phyloP scores from a whole-genome alignment of 1,140 invertebrate species.

The Lethocerus indicus region DNA sequence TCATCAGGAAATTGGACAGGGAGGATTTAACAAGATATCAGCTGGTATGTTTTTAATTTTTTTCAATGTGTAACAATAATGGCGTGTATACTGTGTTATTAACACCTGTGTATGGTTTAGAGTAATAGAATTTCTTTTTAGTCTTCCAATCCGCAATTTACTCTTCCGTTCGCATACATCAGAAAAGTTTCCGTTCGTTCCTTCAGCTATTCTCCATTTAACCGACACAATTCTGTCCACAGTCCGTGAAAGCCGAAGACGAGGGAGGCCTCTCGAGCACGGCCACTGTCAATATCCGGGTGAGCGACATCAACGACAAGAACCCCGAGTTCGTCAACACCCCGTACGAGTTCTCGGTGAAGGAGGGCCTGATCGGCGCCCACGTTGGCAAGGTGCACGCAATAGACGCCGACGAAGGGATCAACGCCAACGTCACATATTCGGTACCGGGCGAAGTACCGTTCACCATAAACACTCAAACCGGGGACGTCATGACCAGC shows the following conservation, averaged over 20 bases:
- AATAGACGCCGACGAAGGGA: slow-evolving; percentile 60
- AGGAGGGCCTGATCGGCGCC: slow-evolving; percentile 53
- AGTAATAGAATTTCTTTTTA: too few species aligned
- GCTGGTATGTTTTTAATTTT: slow-evolving; percentile 39
- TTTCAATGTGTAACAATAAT: too few species aligned
- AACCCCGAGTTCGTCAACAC: slow-evolving; percentile 59
- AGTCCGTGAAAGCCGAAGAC: slow-evolving; percentile 73
- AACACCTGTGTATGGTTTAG: too few species aligned
- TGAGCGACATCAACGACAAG: slow-evolving; percentile 82
- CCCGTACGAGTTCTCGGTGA: slow-evolving; percentile 63
- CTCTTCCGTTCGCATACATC: too few species aligned
- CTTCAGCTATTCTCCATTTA: too few species aligned
- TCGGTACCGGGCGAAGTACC: slow-evolving; percentile 55
- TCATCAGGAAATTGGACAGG: slow-evolving; percentile 66
- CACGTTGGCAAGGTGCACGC: slow-evolving; percentile 65
- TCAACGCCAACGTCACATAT: slow-evolving; percentile 37
- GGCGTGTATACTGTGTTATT: too few species aligned
- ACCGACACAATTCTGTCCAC: slow-evolving; percentile 18
- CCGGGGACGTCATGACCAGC: slow-evolving; percentile 59
- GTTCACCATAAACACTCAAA: slow-evolving; percentile 57
- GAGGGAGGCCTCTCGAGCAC: slow-evolving; percentile 62
- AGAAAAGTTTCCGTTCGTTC: too few species aligned
- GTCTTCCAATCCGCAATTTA: too few species aligned
- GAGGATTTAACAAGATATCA: slow-evolving; percentile 74
- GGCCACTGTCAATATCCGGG: slow-evolving; percentile 69